Evolutionary conservation across 2,888 invertebrate species (phyloP), one percentile per base, ranked within the genome.

Genomic region (Camptogramma bilineatum): DNA sequence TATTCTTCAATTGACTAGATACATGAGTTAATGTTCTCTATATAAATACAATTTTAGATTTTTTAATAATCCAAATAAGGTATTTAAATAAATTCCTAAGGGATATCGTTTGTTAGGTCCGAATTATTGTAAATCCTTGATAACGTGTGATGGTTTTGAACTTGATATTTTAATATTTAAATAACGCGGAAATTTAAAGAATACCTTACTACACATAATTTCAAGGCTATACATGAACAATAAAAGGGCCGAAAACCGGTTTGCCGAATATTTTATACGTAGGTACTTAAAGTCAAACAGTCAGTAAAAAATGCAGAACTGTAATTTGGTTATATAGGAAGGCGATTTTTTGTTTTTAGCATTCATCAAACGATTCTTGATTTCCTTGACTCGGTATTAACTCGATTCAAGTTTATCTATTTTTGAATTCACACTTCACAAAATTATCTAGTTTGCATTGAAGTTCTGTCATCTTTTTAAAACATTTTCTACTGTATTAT

Each of bases 181-280:
- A 55, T 62, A 68, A 68, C 39, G 46, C 70, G 72, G 72, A 73
- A 71, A 71, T 34, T 39, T 51, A 52, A 39, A 17, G 53, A 4
- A 42, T 69, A 71, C 68, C 46, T 52, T 39, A 39, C 1, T 52
- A 4, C 24, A 34, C 9, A 64, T 60, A 52, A 51, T 66, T 70
- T 72, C 78, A 80, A 81, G 74, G 79, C 64, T 76, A 66, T 56
- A 34, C 60, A 51, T 62, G 66, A 71, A 51, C 69, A 71, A 62
- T 64, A 75, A 74, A 81, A 79, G 82, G 81, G 80, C 77, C 70
- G 64, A 56, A 55, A 76, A 79, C 77, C 63, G 67, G 79, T 77
- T 69, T 46, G 19, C 18, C 46, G 64, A 62, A 60, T 70, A 66
- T 52, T 60, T 65, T 60, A n/a, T n/a, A n/a, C n/a, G n/a, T n/a